These are phyloP conservation scores for Lucifuga dentata DNA, from an alignment of 2,113 vertebrate species.

Conservation along the genomic window DNA sequence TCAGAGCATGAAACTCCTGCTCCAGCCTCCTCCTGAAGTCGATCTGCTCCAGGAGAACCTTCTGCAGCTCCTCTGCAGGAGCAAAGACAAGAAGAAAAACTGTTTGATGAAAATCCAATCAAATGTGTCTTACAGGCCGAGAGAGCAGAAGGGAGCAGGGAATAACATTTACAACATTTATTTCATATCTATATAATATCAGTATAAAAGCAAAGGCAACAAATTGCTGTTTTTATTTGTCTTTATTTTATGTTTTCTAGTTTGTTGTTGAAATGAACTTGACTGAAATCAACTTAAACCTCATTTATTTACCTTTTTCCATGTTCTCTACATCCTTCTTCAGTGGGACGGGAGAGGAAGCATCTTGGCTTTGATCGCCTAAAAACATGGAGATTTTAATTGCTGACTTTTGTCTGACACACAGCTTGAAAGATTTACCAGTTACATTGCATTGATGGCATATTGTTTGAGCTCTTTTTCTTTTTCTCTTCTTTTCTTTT, in stretches of 20 bases:
- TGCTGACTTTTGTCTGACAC: neutral
- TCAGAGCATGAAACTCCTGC: slow-evolving; percentile 96
- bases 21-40: slow-evolving; percentile 95
- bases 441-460: too few relatives aligned
- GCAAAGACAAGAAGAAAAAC: slow-evolving; percentile 52
- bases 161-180: too few relatives aligned
- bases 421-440: too few relatives aligned
- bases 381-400: slow-evolving; percentile 26
- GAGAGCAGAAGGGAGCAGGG: too few relatives aligned
- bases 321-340: slow-evolving; percentile 98
- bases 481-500: too few relatives aligned
- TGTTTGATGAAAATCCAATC: neutral
- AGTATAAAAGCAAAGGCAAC: too few relatives aligned
- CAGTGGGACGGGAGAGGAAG: slow-evolving; percentile 88
- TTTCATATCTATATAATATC: too few relatives aligned
- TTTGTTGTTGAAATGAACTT: too few relatives aligned
- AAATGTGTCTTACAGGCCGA: neutral
- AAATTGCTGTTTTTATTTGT: too few relatives aligned
- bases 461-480: too few relatives aligned
- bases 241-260: too few relatives aligned
- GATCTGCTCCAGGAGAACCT: slow-evolving; percentile 98
- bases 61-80: slow-evolving; percentile 96
- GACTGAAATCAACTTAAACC: neutral
- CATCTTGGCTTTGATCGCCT: slow-evolving; percentile 91
- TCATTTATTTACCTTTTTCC: slow-evolving; percentile 93